Evolutionary conservation across 2,888 invertebrate species (phyloP).

Genomic region (Amphiduros pacificus): DNA sequence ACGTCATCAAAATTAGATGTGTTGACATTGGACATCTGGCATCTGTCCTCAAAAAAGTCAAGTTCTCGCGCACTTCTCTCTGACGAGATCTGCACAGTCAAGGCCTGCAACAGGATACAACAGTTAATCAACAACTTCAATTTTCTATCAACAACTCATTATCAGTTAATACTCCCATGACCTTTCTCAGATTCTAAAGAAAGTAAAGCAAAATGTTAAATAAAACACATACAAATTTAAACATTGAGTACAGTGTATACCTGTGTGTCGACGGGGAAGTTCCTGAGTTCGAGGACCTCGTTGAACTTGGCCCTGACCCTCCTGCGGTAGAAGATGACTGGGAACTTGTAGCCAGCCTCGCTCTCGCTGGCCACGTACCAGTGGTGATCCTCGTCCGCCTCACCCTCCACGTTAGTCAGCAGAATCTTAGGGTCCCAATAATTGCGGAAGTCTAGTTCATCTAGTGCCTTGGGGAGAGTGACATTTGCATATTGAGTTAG

Average conservation of each 20-base stretch:
- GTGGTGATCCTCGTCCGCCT: neutral
- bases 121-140: too few relatives aligned
- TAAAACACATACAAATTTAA: too few relatives aligned
- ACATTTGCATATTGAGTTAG: too few relatives aligned
- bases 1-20: neutral
- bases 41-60: neutral
- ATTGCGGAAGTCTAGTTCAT: neutral
- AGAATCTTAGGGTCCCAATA: neutral
- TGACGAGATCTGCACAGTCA: neutral
- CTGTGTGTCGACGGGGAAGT: constrained; percentile 3
- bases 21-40: neutral
- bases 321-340: neutral
- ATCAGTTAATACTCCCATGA: too few relatives aligned
- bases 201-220: too few relatives aligned
- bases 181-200: too few relatives aligned
- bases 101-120: too few relatives aligned
- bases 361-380: neutral
- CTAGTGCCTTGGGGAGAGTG: neutral
- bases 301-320: constrained; percentile 9
- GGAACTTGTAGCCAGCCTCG: neutral
- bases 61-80: neutral
- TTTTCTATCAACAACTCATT: too few relatives aligned
- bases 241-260: too few relatives aligned
- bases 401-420: neutral
- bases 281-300: neutral